Base-by-base conservation (phyloP, 2,797 vertebrate genomes). In the Odontamblyopus rebecca region DNA sequence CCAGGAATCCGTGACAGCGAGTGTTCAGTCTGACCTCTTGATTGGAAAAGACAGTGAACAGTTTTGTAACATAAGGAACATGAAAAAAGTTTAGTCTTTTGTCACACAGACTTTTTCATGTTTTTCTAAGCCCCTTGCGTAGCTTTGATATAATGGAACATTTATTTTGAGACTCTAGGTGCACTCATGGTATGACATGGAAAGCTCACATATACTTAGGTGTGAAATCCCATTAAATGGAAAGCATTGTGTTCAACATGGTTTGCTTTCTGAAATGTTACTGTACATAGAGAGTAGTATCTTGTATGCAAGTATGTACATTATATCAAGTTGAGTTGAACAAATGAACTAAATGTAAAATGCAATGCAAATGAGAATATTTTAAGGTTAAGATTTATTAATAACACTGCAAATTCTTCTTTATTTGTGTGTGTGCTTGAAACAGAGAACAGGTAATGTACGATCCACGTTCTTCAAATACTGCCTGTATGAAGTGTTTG, bases 391-490 rank as follows among this genome's bases (percentile, higher is more conserved):
- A 12, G 27, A 5, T 13, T 60, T 27, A 29, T 60, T 60, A 18
- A 27, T 29, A 15, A 26, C 1, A 15, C 27, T 18, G 29, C 61
- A 19, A 16, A 62, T 35, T 35, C 7, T 60, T 61, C 11, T 18
- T 65, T 2, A 9, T 13, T 59, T 12, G 30, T 27, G 1, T 16
- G n/a, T 38, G 3, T 51, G 68, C 50, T 68, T n/a, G 57, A 26
- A 53, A 11, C 89, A 98, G 97, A 94, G 96, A 86, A 98, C 96
- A 4, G 97, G 97, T 80, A 98, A 97, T 4, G 95, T 97, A 54
- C 93, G 96, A 53, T 98, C 97, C 74, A 97, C 96, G 0, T 98
- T 98, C 91, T 98, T 98, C 89, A 98, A 99, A 84, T 97, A 98
- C 93, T 99, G 97, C 82, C 94, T 99, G 3, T 98, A 98, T 0